Conservation (phyloP, 2,113 vertebrate species). For the Hippotragus niger region DNA sequence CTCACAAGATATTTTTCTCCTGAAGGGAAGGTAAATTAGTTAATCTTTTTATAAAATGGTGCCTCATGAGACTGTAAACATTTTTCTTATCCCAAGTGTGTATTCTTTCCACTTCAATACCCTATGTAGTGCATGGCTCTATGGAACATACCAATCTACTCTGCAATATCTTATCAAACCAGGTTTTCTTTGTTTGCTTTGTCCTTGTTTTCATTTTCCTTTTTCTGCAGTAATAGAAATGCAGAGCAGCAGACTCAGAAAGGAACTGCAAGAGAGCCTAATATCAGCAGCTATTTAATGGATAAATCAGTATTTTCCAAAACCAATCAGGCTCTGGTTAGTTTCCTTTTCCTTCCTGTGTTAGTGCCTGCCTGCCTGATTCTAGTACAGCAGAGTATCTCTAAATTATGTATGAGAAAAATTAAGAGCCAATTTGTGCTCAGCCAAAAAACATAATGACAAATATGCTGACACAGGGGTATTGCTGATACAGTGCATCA, state of each 20-base stretch:
- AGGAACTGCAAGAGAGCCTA: neutral
- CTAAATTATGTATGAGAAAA: neutral
- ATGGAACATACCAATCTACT: neutral
- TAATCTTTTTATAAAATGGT: conserved; percentile 7
- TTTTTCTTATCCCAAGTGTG: neutral
- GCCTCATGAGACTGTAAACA: neutral
- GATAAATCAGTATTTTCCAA: neutral
- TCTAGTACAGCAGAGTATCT: neutral
- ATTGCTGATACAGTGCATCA: neutral
- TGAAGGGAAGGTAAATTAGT: neutral
- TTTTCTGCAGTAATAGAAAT: neutral
- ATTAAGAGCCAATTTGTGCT: neutral
- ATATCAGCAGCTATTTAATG: neutral
- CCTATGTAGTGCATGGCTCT: neutral
- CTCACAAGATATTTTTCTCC: neutral
- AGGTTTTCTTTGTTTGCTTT: neutral
- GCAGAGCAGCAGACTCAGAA: neutral
- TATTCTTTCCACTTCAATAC: neutral
- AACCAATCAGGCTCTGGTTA: neutral
- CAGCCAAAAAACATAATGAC: neutral
- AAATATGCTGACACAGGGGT: neutral
- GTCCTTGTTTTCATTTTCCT: neutral
- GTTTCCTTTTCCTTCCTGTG: neutral
- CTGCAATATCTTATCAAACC: neutral
- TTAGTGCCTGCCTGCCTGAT: neutral